A percentile compares a stretch with the other conserved stretches of the same genome.
Conservation (phyloP, 2,888 invertebrate genomes). For the Willowsia nigromaculata region DNA sequence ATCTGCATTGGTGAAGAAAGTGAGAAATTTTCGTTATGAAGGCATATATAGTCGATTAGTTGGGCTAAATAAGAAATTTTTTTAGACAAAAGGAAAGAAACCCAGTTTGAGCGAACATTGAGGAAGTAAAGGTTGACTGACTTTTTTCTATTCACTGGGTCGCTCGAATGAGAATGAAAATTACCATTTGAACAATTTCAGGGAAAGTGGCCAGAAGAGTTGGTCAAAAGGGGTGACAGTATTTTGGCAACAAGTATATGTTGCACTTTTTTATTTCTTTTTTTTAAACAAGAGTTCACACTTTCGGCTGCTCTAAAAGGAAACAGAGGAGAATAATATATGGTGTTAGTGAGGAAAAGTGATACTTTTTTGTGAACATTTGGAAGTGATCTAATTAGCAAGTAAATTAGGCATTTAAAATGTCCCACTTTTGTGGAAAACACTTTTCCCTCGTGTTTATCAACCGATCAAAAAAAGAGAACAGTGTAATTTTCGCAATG, state of each 20-base stretch:
- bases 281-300: background rate
- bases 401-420: background rate
- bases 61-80: background rate
- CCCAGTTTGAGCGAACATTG: background rate
- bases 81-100: background rate
- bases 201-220: slow-evolving; percentile 36
- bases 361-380: no score
- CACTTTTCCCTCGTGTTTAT: background rate
- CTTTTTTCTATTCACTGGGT: background rate
- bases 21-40: slow-evolving; percentile 32
- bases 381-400: background rate
- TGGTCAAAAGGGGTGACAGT: slow-evolving; percentile 27
- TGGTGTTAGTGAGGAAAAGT: no score
- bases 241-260: slow-evolving; percentile 23
- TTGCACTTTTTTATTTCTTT: background rate
- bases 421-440: background rate
- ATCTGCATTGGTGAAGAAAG: slow-evolving; percentile 43
- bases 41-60: background rate
- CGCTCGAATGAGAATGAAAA: background rate
- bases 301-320: background rate
- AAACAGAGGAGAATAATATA: background rate
- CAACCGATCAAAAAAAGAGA: background rate
- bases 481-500: background rate
- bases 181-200: background rate
- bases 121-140: slow-evolving; percentile 11